Base-by-base conservation (phyloP, 1,140 invertebrate species). In the Pseudomyrmex sp. region DNA sequence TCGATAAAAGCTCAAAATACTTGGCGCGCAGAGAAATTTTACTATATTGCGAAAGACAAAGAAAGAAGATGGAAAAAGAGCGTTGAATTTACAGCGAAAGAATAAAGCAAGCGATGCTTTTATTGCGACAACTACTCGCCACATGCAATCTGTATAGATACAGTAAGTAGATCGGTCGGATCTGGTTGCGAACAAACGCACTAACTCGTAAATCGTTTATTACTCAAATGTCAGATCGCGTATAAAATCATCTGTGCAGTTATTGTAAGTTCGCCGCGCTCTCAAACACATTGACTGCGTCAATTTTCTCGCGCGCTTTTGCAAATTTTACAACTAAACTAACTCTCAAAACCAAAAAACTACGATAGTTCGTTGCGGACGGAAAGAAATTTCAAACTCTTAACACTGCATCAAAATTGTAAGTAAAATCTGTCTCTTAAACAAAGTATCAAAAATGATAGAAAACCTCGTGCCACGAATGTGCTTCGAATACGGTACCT, bases 61-160 rank as follows among this genome's bases (percentile, higher is more conserved):
- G 44, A 72, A 54, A 52, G 10, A 84, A 23, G 20, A 69, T 73
- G 2, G 69, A 56, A 68, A 52, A 26, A 15, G 63, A 79, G 50
- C 59, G 72, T 83, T 59, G 23, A 73, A 74, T 70, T 63, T 54
- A 92, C 88, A 88, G 89, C 89, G 54, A 50, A 26, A 26, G 61
- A 50, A 54, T 75, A 80, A 83, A 76, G 54, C 61, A 89, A 89
- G 87, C 86, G 35, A 85, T 88, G 82, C 87, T 52, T 68, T 85
- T 26, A 3, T 26, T 82, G 72, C 75, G 65, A 84, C 79, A 86
- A 77, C 74, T 88, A 85, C 69, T 84, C 85, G 77, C 72, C 87
- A 35, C 35, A 86, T 90, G 84, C 79, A 84, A 68, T 88, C 84
- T 63, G 74, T 35, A 7, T 35, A 7, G n/a, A 80, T 80, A 50